phyloP scores from a whole-genome alignment of 2,797 vertebrate genomes.

The Tenualosa thibaudeaui region DNA sequence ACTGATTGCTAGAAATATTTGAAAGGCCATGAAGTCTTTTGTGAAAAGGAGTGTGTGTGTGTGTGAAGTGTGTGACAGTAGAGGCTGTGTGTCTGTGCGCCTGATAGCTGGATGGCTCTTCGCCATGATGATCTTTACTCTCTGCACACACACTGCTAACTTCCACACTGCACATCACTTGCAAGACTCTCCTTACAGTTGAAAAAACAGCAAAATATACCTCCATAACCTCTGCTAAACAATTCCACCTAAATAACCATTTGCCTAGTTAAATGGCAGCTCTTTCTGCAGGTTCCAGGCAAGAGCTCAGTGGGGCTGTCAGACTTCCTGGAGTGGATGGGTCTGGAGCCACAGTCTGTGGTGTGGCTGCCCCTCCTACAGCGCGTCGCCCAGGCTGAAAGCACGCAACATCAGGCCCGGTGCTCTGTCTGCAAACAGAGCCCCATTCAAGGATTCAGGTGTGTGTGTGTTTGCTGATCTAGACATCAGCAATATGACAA shows the following conservation, averaged over 20 bases:
- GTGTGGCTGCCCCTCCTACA: slow-evolving; percentile 84
- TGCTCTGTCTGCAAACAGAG: slow-evolving; percentile 81
- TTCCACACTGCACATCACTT: too few species aligned
- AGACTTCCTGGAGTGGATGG: slow-evolving; percentile 84
- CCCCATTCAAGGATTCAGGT: slow-evolving; percentile 85
- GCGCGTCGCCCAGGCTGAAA: slow-evolving; percentile 76
- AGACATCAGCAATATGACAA: not conserved
- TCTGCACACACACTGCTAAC: not conserved
- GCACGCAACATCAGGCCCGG: slow-evolving; percentile 83
- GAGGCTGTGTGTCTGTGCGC: not conserved
- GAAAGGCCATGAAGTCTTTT: not conserved
- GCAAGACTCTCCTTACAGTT: too few species aligned
- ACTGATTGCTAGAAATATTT: not conserved
- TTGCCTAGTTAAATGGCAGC: not conserved
- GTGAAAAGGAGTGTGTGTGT: not conserved
- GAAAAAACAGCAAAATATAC: too few species aligned
- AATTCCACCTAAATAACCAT: not conserved
- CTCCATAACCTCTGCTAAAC: not conserved
- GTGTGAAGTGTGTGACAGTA: not conserved
- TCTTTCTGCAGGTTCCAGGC: slow-evolving; percentile 70
- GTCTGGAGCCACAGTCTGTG: slow-evolving; percentile 83
- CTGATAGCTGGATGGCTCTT: not conserved
- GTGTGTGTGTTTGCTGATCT: not conserved
- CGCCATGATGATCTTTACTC: not conserved
- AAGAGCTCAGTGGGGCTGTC: slow-evolving; percentile 69